Base-by-base conservation (phyloP, 2,113 vertebrate genomes). In the Platycercus adscitus region DNA sequence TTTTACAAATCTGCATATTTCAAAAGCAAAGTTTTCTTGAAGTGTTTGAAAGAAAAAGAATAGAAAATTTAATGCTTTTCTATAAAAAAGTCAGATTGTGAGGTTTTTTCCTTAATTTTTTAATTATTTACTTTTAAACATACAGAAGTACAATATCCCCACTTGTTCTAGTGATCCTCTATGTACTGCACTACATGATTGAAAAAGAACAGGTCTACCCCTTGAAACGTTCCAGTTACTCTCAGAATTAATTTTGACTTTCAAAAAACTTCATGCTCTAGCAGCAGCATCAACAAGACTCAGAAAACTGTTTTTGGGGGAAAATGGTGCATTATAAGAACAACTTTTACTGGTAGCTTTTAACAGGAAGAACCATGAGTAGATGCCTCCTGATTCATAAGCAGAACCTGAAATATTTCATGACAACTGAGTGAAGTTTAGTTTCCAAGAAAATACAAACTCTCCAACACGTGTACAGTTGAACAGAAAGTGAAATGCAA, bases 181-280 rank as follows among this genome's bases (percentile, higher is more conserved):
- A 13, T n/a, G 31, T 50, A 52, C 41, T 64, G 26, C 1, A 1
- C 15, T 5, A 15, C 41, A 61, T 15, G 20, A 69, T 13, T 43
- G 21, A 65, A 85, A 84, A 89, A 76, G 9, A 76, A 49, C 13
- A 78, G 5, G 66, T 91, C 61, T 55, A 78, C 24, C 44, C 44
- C 72, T 95, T 86, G 81, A 88, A 95, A 97, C 41, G 97, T 98
- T 97, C 97, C 98, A 98, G 96, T 96, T 97, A 96, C 96, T 96
- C 91, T 97, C 96, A 93, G 95, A 97, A 98, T 96, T 96, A 98
- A 97, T 98, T 98, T 96, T 98, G 98, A 93, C 96, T 96, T 98
- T 98, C 98, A 98, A 98, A 97, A 84, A 98, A 98, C 92, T 98
- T 97, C 97, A 98, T 97, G 97, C 96, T 92, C 98, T 98, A 97